phyloP scores from a whole-genome alignment of 2,888 invertebrate genomes.

The Euplexia lucipara region DNA sequence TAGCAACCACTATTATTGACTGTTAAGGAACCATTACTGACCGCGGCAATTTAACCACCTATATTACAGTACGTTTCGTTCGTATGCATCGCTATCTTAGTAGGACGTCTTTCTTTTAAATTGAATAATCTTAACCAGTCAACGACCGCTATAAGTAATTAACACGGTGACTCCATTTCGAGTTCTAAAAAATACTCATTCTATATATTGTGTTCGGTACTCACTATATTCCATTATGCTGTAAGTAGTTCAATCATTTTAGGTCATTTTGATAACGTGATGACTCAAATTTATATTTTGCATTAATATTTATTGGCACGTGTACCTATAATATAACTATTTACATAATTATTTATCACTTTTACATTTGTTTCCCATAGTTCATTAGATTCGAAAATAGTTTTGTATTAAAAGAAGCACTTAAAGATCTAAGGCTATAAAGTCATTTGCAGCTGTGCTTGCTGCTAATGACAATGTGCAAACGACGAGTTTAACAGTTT shows the following conservation, averaged over 20 bases:
- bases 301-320: slow-evolving; percentile 20
- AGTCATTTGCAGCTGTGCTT: neutral
- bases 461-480: slow-evolving; percentile 26
- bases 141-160: slow-evolving; percentile 82
- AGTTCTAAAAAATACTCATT: slow-evolving; percentile 76
- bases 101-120: slow-evolving; percentile 60
- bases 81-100: slow-evolving; percentile 31
- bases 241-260: slow-evolving; percentile 72
- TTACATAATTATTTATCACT: slow-evolving; percentile 9
- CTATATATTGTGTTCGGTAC: slow-evolving; percentile 70
- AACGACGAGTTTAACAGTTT: neutral
- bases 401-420: slow-evolving; percentile 15
- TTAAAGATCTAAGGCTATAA: neutral
- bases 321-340: slow-evolving; percentile 7
- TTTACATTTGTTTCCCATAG: neutral
- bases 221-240: slow-evolving; percentile 69
- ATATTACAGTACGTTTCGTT: slow-evolving; percentile 10
- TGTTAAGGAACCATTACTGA: slow-evolving; percentile 23
- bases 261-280: slow-evolving; percentile 74
- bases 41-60: slow-evolving; percentile 25
- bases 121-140: slow-evolving; percentile 77
- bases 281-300: slow-evolving; percentile 56
- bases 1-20: slow-evolving; percentile 30
- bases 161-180: slow-evolving; percentile 85
- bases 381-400: neutral